Evolutionary conservation across 92 coral and sea anemone genomes (phyloP).

Genomic region (Parazoanthus darwini): DNA sequence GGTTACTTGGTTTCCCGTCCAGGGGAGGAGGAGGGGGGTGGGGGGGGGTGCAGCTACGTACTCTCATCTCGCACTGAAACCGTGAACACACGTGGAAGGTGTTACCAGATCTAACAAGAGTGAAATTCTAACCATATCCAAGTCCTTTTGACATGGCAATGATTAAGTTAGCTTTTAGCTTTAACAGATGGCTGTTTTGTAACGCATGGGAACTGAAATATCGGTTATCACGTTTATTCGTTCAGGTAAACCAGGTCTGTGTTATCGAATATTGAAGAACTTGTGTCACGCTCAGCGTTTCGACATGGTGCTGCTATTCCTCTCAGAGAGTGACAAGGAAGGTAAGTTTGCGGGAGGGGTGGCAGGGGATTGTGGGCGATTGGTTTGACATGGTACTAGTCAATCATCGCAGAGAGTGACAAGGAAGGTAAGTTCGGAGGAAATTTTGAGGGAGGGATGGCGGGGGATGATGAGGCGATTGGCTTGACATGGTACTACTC

Average conservation of each 20-base stretch:
- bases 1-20: too few species aligned
- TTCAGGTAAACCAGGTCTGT: conserved; percentile 75
- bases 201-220: background rate
- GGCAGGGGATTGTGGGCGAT: background rate
- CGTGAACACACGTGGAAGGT: too few species aligned
- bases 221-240: background rate
- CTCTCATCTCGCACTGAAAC: too few species aligned
- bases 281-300: conserved; percentile 80
- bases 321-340: conserved; percentile 51
- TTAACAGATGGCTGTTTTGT: background rate
- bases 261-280: conserved; percentile 65
- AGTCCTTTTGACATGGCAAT: too few species aligned
- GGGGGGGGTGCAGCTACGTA: too few species aligned
- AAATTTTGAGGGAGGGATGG: background rate
- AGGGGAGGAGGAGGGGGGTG: too few species aligned
- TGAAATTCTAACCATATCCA: too few species aligned
- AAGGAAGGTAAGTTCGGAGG: too few species aligned
- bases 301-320: conserved; percentile 83
- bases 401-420: too few species aligned
- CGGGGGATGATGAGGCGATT: background rate
- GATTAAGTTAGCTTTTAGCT: too few species aligned
- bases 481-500: background rate
- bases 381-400: background rate
- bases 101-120: too few species aligned
- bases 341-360: background rate